Percentiles rank a stretch among this genome's conserved stretches.
phyloP scores from a whole-genome alignment of 2,113 vertebrate species.

The Podilymbus podiceps region DNA sequence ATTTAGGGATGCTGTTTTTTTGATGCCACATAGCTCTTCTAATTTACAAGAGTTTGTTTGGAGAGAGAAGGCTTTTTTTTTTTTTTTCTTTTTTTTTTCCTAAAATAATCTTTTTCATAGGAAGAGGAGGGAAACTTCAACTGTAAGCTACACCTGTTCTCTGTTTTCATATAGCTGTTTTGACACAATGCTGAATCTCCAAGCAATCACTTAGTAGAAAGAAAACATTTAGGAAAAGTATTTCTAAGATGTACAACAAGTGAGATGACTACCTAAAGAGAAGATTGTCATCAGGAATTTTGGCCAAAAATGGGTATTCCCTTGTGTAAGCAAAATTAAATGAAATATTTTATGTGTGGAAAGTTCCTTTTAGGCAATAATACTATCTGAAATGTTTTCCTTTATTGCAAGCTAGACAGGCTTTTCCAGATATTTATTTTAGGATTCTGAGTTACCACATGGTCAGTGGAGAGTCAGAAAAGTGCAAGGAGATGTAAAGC shows the following conservation, averaged over 20 bases:
- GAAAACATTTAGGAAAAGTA: neutral
- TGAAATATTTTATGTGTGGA: neutral
- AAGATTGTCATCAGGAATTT: neutral
- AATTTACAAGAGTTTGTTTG: neutral
- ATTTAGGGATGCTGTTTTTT: neutral
- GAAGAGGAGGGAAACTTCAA: neutral
- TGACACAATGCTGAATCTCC: neutral
- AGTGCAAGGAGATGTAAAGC: neutral
- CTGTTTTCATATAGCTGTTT: neutral
- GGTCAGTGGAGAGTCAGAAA: neutral
- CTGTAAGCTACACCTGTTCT: neutral
- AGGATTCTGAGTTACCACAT: neutral
- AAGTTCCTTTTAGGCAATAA: neutral
- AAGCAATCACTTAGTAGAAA: neutral
- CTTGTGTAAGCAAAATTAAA: neutral
- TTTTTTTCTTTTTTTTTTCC: no score
- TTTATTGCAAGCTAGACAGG: neutral
- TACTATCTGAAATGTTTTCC: neutral
- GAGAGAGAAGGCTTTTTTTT: no score
- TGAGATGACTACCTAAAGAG: neutral
- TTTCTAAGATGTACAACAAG: neutral
- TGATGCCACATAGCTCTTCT: neutral
- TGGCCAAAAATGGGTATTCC: neutral
- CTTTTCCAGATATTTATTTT: neutral
- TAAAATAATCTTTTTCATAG: neutral